A percentile compares a stretch with the other conserved stretches of the same genome.
Evolutionary conservation across 2,113 vertebrate species (phyloP).

Genomic region (Clinocottus analis): DNA sequence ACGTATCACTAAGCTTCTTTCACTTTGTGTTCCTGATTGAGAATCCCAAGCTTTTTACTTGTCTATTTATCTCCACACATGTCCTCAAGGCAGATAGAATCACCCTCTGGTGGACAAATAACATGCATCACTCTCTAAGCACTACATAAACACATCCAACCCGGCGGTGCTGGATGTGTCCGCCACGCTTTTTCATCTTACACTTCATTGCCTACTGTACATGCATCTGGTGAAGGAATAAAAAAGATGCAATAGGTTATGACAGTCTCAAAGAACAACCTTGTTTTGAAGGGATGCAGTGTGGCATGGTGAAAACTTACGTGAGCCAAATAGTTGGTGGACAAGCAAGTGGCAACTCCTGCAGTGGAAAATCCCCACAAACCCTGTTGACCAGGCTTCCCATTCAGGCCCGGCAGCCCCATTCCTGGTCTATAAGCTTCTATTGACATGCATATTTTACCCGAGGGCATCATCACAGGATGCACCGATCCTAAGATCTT

Average conservation of each 20-base stretch:
- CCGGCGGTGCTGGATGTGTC: not conserved
- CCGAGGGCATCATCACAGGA: conserved; percentile 11
- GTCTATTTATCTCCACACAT: not conserved
- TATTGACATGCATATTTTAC: conserved; percentile 39
- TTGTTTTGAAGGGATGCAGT: not conserved
- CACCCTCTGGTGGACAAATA: not conserved
- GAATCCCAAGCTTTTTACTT: not conserved
- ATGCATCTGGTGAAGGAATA: not conserved
- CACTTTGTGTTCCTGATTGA: not conserved
- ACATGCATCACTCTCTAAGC: not conserved
- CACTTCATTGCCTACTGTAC: not conserved
- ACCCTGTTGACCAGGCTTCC: conserved; percentile 5
- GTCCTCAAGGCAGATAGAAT: not conserved
- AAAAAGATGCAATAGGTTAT: not conserved
- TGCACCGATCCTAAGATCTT: not conserved
- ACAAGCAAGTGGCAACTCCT: not conserved
- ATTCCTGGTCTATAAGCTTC: not conserved
- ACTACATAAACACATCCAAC: not conserved
- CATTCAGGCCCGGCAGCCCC: conserved; percentile 8
- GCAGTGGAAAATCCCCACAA: conserved; percentile 37
- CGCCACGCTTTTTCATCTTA: conserved; percentile 4
- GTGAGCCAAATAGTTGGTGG: not conserved
- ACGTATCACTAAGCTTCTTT: not conserved
- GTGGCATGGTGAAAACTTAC: not conserved
- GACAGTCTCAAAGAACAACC: not conserved